These are phyloP conservation scores for Zaprionus capensis DNA, from an alignment of 1,140 invertebrate genomes.

Conservation along the genomic window DNA sequence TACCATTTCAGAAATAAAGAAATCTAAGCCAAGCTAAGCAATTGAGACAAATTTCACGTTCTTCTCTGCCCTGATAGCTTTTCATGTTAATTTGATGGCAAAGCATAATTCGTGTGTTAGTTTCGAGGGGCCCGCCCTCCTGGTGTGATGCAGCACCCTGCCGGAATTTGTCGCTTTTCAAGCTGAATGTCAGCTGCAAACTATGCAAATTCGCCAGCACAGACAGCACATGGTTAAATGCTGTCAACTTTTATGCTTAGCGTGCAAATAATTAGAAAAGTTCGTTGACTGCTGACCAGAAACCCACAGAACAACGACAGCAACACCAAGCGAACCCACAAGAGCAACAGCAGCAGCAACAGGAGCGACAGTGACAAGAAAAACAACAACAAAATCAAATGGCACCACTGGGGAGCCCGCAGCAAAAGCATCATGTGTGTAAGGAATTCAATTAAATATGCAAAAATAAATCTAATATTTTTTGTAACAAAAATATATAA, in stretches of 20 bases:
- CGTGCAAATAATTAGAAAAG: constrained; percentile 58
- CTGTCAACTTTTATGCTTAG: constrained; percentile 56
- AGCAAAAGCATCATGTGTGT: constrained; percentile 32
- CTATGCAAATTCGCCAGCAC: constrained; percentile 48
- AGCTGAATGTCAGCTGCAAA: constrained; percentile 28
- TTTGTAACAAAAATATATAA: constrained; percentile 28
- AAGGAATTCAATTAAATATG: constrained; percentile 64
- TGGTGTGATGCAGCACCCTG: neutral
- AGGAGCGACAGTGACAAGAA: constrained; percentile 3
- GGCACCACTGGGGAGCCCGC: neutral
- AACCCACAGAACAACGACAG: constrained; percentile 14
- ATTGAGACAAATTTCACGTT: neutral
- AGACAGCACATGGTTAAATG: constrained; percentile 48
- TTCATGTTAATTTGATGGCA: neutral
- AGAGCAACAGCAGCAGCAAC: constrained; percentile 12
- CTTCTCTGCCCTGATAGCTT: neutral
- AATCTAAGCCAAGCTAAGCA: neutral
- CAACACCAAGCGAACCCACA: constrained; percentile 2
- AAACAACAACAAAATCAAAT: constrained; percentile 13
- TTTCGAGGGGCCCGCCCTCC: neutral
- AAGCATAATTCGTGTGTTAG: neutral
- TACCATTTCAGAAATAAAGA: neutral
- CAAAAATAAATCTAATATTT: constrained; percentile 60
- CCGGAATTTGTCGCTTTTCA: neutral
- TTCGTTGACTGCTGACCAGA: constrained; percentile 52